Base-by-base conservation (phyloP, 2,797 vertebrate species). In the Tragelaphus oryx region DNA sequence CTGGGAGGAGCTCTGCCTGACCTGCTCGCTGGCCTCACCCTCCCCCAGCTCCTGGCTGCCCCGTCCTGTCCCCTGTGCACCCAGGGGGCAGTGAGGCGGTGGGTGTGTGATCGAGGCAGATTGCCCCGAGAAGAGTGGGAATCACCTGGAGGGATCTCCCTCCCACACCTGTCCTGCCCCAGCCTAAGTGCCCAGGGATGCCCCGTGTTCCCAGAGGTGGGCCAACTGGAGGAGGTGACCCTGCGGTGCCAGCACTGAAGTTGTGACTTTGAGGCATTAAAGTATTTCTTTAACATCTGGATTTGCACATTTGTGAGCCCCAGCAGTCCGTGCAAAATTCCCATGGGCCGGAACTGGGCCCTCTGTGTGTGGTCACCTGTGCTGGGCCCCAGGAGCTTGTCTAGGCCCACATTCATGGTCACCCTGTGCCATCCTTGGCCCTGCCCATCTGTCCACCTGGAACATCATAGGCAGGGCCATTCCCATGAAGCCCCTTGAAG, bases 181-280 rank as follows among this genome's bases (percentile, higher is more conserved):
- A 8, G 12, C 46, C 37, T 2, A 0, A 11, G n/a, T 0, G 1
- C 54, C 55, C 48, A 5, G 30, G 46, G 16, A 9, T 9, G 52
- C 28, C 65, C n/a, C 2, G 0, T 1, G 6, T 37, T 24, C 46
- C 0, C 1, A 62, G 52, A 59, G n/a, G 20, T 13, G 60, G 3
- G n/a, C 24, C 13, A 0, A 16, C 62, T 2, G 0, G 50, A 30
- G 37, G 30, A 5, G 30, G 52, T 7, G 20, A 30, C 62, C 37
- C 13, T 44, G 37, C 0, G 0, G 59, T 5, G 10, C 46, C 54
- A 5, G 71, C 44, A 10, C 5, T 4, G 52, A 28, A 13, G 41
- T 0, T 28, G 17, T 28, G 5, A 46, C 13, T 2, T 22, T 16
- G 14, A 57, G 46, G 24, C 60, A 95, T 83, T 94, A 95, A 96